These are phyloP conservation scores for Grantiella picta DNA, from an alignment of 2,113 vertebrate species.

Conservation along the genomic window DNA sequence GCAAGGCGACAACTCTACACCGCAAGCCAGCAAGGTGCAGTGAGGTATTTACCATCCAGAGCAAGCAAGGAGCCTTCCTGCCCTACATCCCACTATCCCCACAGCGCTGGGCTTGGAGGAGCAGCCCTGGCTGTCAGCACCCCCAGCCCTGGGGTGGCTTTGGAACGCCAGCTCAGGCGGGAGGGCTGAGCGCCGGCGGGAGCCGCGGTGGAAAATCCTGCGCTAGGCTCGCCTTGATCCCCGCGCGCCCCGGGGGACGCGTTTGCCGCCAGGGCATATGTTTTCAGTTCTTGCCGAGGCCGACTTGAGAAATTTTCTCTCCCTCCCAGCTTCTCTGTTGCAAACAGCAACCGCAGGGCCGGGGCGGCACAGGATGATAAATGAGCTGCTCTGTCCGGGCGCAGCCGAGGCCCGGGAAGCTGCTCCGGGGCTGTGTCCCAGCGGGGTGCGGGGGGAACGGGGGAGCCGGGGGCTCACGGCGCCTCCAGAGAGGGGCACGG, in stretches of 20 bases:
- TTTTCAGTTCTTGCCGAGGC: slow-evolving; percentile 55
- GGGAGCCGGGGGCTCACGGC: rapidly evolving
- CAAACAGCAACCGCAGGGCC: slow-evolving; percentile 58
- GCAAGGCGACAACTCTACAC: rapidly evolving
- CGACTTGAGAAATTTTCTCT: slow-evolving; percentile 57
- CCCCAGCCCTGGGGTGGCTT: not conserved
- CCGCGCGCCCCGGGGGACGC: not conserved
- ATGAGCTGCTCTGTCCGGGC: slow-evolving; percentile 42
- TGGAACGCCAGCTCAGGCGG: not conserved
- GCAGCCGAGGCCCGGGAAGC: slow-evolving; percentile 20
- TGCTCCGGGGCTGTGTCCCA: not conserved
- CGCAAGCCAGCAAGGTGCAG: not conserved
- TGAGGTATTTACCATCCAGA: rapidly evolving
- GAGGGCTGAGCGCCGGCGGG: not conserved
- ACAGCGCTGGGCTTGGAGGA: rapidly evolving
- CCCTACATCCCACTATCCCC: not conserved
- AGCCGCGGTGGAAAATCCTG: slow-evolving; percentile 45
- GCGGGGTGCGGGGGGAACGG: not conserved
- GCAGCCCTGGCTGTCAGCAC: not conserved
- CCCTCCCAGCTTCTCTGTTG: slow-evolving; percentile 51
- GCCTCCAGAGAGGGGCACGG: rapidly evolving
- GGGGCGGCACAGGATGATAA: slow-evolving; percentile 42
- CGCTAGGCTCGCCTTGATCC: slow-evolving; percentile 18
- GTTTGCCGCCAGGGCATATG: slow-evolving; percentile 49
- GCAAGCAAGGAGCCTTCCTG: not conserved